Conservation (phyloP, 1,140 invertebrate genomes). For the Bombus pyrosoma region DNA sequence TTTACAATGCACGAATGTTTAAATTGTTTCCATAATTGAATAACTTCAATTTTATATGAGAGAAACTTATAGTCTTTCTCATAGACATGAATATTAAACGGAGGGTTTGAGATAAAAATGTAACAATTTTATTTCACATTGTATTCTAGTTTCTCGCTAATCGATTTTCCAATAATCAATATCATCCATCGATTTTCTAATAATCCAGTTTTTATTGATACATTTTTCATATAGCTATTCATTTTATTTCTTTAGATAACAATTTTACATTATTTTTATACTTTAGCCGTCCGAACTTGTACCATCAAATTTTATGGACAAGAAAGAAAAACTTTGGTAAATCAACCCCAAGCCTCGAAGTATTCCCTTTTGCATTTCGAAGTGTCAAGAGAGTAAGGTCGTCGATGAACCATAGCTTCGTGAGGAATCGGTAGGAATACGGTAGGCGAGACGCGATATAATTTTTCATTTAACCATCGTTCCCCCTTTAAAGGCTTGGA, state of each 20-base stretch:
- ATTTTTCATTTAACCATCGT: conserved; percentile 16
- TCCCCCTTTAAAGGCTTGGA: background rate
- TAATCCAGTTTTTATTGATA: background rate
- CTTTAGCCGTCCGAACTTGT: background rate
- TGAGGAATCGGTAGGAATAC: too few species aligned
- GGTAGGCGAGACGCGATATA: background rate
- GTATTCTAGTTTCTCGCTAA: background rate
- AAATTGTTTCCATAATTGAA: background rate
- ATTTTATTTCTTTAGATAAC: background rate
- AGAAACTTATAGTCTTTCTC: too few species aligned
- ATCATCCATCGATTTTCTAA: background rate
- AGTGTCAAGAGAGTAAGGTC: background rate
- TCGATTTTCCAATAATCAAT: background rate
- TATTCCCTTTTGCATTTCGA: background rate
- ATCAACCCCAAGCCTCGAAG: background rate
- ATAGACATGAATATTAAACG: too few species aligned
- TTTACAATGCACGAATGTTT: background rate
- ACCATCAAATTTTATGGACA: background rate
- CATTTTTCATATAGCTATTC: background rate
- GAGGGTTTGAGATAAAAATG: too few species aligned
- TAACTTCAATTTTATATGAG: background rate
- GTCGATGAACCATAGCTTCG: background rate
- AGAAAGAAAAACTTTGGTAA: background rate
- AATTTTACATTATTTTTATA: background rate
- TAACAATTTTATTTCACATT: too few species aligned